These are phyloP conservation scores for Plebejus anna DNA, from an alignment of 2,888 invertebrate species.

Conservation along the genomic window DNA sequence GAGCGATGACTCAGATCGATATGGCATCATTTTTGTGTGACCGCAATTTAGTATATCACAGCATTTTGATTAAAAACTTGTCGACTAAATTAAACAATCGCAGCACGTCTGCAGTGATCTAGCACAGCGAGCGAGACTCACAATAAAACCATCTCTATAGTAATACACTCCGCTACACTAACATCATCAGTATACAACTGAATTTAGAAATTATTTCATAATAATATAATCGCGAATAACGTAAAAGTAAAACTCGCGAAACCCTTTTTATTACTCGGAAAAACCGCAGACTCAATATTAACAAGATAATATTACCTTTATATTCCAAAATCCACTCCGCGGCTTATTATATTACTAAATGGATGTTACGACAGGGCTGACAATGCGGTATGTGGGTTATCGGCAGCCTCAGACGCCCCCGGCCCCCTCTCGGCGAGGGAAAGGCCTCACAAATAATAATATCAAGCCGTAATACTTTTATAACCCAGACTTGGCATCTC, in stretches of 20 bases:
- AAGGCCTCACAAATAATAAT: constrained; percentile 32
- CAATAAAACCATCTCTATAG: constrained; percentile 6
- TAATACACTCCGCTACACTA: constrained; percentile 14
- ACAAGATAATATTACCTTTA: background rate
- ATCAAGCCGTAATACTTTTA: constrained; percentile 32
- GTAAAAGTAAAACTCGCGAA: background rate
- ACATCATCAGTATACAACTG: background rate
- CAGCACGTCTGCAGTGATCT: constrained; percentile 12
- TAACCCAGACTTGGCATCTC: constrained; percentile 40
- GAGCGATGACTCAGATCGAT: constrained; percentile 12
- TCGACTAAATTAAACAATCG: constrained; percentile 25
- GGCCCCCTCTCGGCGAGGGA: constrained; percentile 41
- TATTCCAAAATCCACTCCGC: constrained; percentile 4
- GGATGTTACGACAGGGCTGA: constrained; percentile 28
- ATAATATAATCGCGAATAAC: too few relatives aligned
- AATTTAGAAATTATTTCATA: background rate
- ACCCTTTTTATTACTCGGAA: background rate
- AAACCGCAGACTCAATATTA: constrained; percentile 3
- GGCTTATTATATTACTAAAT: constrained; percentile 11
- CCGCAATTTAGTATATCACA: constrained; percentile 22
- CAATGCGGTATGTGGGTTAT: constrained; percentile 58
- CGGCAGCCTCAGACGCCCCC: constrained; percentile 50
- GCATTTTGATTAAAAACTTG: constrained; percentile 18
- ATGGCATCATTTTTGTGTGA: constrained; percentile 21
- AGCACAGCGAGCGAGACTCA: constrained; percentile 6